phyloP scores from a whole-genome alignment of 2,888 invertebrate species.

The Zaprionus lineosus region DNA sequence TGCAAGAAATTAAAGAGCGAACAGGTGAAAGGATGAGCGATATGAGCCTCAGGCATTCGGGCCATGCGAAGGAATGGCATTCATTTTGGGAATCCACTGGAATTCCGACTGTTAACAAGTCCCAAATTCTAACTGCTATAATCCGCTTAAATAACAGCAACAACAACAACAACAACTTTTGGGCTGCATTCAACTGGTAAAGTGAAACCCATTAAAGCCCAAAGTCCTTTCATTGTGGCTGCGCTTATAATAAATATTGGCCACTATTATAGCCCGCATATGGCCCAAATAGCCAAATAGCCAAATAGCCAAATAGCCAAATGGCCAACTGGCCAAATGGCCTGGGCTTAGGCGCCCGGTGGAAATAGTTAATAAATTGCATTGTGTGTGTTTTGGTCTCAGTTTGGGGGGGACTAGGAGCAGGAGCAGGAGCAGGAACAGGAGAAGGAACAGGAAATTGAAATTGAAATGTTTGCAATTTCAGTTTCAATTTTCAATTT shows the following conservation, averaged over 20 bases:
- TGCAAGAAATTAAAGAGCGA: conserved; percentile 76
- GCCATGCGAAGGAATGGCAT: too few relatives aligned
- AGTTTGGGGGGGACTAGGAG: conserved; percentile 16
- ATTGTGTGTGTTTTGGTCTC: conserved; percentile 41
- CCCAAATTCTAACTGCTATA: conserved; percentile 33
- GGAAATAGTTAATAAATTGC: conserved; percentile 38
- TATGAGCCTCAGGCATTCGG: too few relatives aligned
- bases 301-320: conserved; percentile 1
- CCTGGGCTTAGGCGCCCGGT: conserved; percentile 12
- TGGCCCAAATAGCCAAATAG: not conserved
- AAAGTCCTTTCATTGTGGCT: conserved; percentile 29
- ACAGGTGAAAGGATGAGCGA: not conserved
- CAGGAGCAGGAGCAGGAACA: too few relatives aligned
- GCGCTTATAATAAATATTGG: conserved; percentile 31
- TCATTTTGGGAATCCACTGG: conserved; percentile 7
- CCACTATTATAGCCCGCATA: not conserved
- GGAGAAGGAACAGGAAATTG: conserved; percentile 65
- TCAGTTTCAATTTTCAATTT: conserved; percentile 3
- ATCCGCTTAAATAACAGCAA: conserved; percentile 45
- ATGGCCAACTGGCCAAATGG: not conserved
- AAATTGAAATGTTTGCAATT: conserved; percentile 41
- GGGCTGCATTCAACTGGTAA: conserved; percentile 26
- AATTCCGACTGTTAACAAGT: not conserved
- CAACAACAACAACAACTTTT: conserved; percentile 14
- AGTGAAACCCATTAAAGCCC: conserved; percentile 45